Evolutionary conservation across 2,797 vertebrate genomes (phyloP).

Genomic region (Oreonectes daqikongensis): DNA sequence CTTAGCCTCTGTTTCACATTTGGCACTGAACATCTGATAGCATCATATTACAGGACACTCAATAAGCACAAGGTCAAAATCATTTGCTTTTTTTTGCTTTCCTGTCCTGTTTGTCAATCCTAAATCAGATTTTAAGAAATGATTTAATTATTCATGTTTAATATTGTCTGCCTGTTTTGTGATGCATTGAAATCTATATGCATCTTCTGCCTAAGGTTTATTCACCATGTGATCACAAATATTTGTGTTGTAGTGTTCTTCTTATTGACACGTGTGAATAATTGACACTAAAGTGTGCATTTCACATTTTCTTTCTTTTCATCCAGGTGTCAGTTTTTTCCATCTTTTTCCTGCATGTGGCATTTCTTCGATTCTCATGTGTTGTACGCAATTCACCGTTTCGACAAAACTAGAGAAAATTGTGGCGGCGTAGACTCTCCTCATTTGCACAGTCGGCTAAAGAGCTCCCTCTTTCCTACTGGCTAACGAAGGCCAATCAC

Average conservation of each 20-base stretch:
- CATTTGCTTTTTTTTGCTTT: background rate
- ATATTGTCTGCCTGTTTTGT: background rate
- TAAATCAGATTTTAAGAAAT: background rate
- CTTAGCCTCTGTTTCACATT: constrained; percentile 16
- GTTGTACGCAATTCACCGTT: constrained; percentile 72
- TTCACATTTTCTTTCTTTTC: constrained; percentile 17
- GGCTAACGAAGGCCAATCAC: constrained; percentile 81
- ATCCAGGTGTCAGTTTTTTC: constrained; percentile 71
- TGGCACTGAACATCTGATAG: constrained; percentile 30
- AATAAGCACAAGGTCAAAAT: constrained; percentile 10
- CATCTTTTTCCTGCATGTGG: constrained; percentile 61
- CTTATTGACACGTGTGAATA: background rate
- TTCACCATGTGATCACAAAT: background rate
- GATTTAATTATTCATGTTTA: background rate
- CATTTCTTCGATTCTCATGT: constrained; percentile 62
- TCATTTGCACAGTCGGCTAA: constrained; percentile 77
- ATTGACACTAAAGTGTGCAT: background rate
- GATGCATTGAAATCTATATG: background rate
- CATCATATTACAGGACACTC: constrained; percentile 23
- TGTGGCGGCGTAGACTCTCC: constrained; percentile 79
- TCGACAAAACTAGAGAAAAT: constrained; percentile 73
- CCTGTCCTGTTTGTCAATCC: background rate
- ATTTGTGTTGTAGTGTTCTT: background rate
- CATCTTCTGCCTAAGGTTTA: background rate
- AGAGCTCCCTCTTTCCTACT: constrained; percentile 77